These are phyloP conservation scores for Oxygymnocypris stewartii DNA, from an alignment of 2,113 vertebrate genomes.

Conservation along the genomic window DNA sequence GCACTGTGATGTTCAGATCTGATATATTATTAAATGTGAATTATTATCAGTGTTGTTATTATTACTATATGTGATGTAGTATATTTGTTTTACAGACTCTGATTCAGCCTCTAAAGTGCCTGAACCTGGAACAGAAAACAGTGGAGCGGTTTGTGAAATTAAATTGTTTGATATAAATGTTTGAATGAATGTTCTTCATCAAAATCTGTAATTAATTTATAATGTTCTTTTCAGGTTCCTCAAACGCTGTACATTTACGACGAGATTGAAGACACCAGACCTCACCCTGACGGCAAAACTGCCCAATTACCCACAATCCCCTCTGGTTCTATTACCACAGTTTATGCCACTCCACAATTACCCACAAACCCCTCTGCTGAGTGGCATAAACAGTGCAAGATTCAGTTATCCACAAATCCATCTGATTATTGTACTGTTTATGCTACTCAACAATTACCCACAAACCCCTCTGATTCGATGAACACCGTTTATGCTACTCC, in stretches of 20 bases:
- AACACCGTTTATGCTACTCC: no score
- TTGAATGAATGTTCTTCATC: not conserved
- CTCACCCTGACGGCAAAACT: not conserved
- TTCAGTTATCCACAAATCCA: not conserved
- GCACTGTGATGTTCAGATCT: not conserved
- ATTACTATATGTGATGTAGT: not conserved
- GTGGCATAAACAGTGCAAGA: no score
- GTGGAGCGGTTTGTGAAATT: not conserved
- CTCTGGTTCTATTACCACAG: not conserved
- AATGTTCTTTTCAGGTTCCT: not conserved
- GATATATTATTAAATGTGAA: not conserved
- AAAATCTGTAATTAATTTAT: not conserved
- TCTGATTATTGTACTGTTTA: no score
- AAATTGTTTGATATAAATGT: not conserved
- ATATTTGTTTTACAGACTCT: not conserved
- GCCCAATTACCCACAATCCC: not conserved
- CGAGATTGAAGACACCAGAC: slow-evolving; percentile 1
- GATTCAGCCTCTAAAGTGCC: not conserved
- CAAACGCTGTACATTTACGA: not conserved
- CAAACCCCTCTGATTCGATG: no score
- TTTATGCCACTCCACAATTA: not conserved
- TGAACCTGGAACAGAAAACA: not conserved
- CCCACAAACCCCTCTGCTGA: no score
- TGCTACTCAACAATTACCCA: no score
- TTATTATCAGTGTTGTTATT: not conserved